phyloP scores from a whole-genome alignment of 2,113 vertebrate genomes.

The Campylorhamphus procurvoides region DNA sequence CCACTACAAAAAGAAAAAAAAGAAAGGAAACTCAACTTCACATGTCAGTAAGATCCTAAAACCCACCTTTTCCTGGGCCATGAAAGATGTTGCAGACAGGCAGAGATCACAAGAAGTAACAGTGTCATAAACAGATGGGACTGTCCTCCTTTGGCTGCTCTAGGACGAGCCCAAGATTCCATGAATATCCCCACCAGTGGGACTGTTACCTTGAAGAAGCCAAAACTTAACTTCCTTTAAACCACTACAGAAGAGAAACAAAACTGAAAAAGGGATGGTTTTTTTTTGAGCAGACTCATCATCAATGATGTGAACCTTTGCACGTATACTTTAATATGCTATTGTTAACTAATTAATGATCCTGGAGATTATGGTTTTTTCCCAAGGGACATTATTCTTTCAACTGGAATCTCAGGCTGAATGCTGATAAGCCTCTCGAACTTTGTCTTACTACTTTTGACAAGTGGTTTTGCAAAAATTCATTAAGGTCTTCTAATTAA shows the following conservation, averaged over 20 bases:
- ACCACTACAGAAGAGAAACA: not conserved
- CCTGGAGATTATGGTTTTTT: not conserved
- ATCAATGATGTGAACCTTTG: not conserved
- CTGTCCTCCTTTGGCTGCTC: not conserved
- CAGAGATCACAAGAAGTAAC: not conserved
- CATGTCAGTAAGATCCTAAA: not conserved
- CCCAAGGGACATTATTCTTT: not conserved
- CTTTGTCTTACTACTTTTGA: too few species aligned
- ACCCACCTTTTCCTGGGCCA: not conserved
- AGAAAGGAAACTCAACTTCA: not conserved
- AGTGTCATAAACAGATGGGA: not conserved
- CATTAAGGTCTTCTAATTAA: not conserved
- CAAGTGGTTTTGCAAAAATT: too few species aligned
- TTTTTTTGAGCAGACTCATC: not conserved
- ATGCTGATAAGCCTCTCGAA: conserved; percentile 37
- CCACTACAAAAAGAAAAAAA: not conserved
- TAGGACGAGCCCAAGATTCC: not conserved
- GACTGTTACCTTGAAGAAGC: not conserved
- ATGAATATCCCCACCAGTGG: not conserved
- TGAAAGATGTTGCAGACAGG: not conserved
- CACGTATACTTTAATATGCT: not conserved
- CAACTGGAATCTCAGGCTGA: not conserved
- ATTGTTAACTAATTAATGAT: not conserved
- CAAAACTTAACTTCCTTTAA: not conserved
- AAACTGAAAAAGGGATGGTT: not conserved